A percentile compares a stretch with the other conserved stretches of the same genome.
phyloP scores from a whole-genome alignment of 2,888 invertebrate species.

The Pseudanteris insignis region DNA sequence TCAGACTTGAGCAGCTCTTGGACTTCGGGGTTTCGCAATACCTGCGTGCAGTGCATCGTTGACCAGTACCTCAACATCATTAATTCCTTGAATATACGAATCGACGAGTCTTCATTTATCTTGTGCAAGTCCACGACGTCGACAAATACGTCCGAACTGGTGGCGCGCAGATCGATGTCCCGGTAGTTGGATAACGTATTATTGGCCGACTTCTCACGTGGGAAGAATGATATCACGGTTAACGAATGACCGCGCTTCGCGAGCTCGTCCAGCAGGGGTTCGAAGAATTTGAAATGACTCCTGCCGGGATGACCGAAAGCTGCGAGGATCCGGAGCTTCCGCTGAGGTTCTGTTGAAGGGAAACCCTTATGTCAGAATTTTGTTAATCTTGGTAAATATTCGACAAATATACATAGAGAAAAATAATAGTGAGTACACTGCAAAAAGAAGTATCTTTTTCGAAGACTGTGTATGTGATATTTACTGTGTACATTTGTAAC shows the following conservation, averaged over 20 bases:
- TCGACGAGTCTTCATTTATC: background rate
- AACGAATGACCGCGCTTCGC: slow-evolving; percentile 74
- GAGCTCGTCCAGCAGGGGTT: slow-evolving; percentile 71
- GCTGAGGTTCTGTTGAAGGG: slow-evolving; percentile 8
- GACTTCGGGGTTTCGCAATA: slow-evolving; percentile 64
- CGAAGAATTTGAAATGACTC: slow-evolving; percentile 76
- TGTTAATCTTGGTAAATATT: too few relatives aligned
- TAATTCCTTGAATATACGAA: slow-evolving; percentile 10
- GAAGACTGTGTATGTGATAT: too few relatives aligned
- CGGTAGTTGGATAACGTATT: slow-evolving; percentile 69
- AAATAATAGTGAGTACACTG: too few relatives aligned
- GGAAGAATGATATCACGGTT: slow-evolving; percentile 71
- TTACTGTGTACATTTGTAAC: too few relatives aligned
- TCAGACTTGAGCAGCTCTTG: slow-evolving; percentile 32
- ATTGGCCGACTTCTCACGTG: slow-evolving; percentile 47
- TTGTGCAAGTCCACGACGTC: slow-evolving; percentile 20
- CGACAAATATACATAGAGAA: too few relatives aligned
- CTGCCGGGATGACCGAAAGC: slow-evolving; percentile 75
- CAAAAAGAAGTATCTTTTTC: too few relatives aligned
- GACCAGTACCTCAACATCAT: slow-evolving; percentile 7
- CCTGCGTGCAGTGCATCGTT: slow-evolving; percentile 58
- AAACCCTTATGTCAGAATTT: too few relatives aligned
- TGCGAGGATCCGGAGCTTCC: slow-evolving; percentile 69
- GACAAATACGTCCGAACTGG: slow-evolving; percentile 21
- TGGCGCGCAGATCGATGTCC: slow-evolving; percentile 58